Evolutionary conservation across 2,888 invertebrate species (phyloP).

Genomic region (Monopis laevigella): DNA sequence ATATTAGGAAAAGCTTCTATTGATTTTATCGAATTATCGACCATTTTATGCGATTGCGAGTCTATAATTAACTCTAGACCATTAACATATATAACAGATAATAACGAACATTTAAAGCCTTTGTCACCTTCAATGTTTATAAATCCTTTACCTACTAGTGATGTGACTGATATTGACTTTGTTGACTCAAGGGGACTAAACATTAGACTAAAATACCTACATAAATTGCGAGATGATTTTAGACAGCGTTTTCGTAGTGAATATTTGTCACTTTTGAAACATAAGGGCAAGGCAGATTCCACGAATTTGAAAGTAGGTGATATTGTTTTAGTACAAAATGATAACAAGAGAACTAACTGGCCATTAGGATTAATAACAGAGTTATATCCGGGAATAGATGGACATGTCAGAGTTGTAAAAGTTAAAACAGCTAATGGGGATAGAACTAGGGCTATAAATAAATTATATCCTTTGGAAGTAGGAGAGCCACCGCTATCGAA

Average conservation of each 20-base stretch:
- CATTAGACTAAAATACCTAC: not conserved
- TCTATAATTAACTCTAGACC: not conserved
- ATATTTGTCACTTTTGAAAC: not conserved
- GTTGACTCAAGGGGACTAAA: not conserved
- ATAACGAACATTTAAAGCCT: constrained; percentile 3
- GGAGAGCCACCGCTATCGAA: no score
- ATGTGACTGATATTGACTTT: constrained; percentile 7
- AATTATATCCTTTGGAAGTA: constrained; percentile 11
- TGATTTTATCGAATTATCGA: constrained; percentile 12
- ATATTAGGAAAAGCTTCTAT: constrained; percentile 27
- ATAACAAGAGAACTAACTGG: not conserved
- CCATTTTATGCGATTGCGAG: constrained; percentile 17
- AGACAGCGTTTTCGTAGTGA: constrained; percentile 12
- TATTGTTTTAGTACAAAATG: constrained; percentile 9
- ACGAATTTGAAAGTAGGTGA: constrained; percentile 9
- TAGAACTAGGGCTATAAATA: not conserved
- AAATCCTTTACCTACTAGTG: constrained; percentile 12
- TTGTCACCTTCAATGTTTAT: constrained; percentile 12
- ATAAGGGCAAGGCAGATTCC: not conserved
- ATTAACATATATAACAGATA: not conserved
- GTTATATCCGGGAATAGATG: constrained; percentile 5
- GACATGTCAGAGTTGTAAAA: constrained; percentile 2
- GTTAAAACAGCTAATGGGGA: constrained; percentile 8
- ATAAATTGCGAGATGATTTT: constrained; percentile 16
- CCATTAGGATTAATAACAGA: constrained; percentile 6